A percentile compares a stretch with the other conserved stretches of the same genome.
Evolutionary conservation across 2,888 invertebrate genomes (phyloP).

Genomic region (Nyleta sp.): DNA sequence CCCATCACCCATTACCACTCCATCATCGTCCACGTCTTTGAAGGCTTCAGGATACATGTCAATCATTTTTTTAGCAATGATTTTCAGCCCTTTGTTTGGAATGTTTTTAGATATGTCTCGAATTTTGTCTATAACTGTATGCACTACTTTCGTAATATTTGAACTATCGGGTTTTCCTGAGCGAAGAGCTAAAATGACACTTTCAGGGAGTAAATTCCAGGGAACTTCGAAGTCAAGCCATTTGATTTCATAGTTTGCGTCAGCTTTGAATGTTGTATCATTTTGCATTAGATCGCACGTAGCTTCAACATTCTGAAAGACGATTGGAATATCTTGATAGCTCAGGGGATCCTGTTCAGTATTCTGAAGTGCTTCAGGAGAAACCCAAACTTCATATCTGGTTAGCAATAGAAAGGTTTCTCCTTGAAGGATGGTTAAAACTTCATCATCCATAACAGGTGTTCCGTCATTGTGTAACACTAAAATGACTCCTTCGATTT

Average conservation of each 20-base stretch:
- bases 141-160: neutral
- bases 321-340: neutral
- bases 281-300: too few relatives aligned
- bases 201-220: constrained; percentile 6
- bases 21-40: constrained; percentile 31
- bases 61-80: constrained; percentile 34
- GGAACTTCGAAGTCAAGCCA: constrained; percentile 21
- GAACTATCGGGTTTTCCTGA: neutral
- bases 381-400: constrained; percentile 5
- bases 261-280: neutral
- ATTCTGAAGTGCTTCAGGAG: neutral
- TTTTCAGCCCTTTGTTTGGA: constrained; percentile 21
- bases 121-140: constrained; percentile 13
- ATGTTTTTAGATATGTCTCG: neutral
- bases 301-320: neutral
- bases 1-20: constrained; percentile 23
- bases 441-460: constrained; percentile 14
- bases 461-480: constrained; percentile 21
- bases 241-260: constrained; percentile 12
- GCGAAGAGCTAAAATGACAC: neutral
- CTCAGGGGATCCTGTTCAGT: neutral
- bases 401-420: constrained; percentile 20
- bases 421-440: constrained; percentile 4
- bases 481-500: neutral
- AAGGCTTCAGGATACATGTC: constrained; percentile 22